A percentile compares a stretch with the other conserved stretches of the same genome.
Evolutionary conservation across 2,113 vertebrate genomes (phyloP).

Genomic region (Ornithorhynchus anatinus): DNA sequence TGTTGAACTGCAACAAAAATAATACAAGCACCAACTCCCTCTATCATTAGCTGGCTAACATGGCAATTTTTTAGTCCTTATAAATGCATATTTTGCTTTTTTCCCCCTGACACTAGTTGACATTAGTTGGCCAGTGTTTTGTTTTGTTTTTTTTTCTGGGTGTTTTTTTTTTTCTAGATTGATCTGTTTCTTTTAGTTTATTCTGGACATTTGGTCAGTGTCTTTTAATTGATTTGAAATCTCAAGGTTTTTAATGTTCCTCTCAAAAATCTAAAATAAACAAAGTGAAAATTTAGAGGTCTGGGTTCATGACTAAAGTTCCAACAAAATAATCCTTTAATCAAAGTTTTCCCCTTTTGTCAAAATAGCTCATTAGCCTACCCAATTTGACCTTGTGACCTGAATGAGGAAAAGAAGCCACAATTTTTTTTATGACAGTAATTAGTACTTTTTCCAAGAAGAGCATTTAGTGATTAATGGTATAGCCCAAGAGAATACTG

Average conservation of each 20-base stretch:
- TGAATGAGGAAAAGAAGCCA: background rate
- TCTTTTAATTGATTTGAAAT: constrained; percentile 18
- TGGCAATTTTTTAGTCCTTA: no score
- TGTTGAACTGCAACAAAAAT: no score
- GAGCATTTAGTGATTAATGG: background rate
- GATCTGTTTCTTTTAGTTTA: constrained; percentile 5
- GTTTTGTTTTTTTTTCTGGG: no score
- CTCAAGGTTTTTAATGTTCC: constrained; percentile 14
- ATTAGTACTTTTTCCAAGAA: background rate
- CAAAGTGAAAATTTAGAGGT: background rate
- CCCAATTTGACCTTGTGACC: background rate
- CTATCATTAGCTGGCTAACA: no score
- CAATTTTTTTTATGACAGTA: background rate
- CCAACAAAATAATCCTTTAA: background rate
- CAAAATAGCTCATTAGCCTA: background rate
- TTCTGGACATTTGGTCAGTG: background rate
- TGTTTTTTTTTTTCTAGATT: background rate
- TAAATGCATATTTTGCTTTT: no score
- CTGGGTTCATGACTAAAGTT: background rate
- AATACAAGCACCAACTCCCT: no score
- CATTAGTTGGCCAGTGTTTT: no score
- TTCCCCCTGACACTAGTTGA: no score
- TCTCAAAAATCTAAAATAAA: background rate
- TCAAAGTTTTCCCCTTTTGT: background rate
- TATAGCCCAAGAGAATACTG: background rate